Base-by-base conservation (phyloP, 1,140 invertebrate genomes). In the Zaprionus lachaisei region DNA sequence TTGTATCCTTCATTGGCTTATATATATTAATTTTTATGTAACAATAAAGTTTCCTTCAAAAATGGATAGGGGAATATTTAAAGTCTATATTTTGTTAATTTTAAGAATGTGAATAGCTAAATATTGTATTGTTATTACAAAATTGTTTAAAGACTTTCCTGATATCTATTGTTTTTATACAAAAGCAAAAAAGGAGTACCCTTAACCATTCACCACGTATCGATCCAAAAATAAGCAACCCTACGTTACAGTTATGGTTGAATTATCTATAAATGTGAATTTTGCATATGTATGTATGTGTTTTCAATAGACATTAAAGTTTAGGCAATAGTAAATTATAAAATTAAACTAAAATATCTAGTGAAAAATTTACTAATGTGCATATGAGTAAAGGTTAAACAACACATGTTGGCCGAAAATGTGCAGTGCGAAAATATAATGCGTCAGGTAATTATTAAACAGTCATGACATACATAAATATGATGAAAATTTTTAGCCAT, bases 291-390 rank as follows among this genome's bases (percentile, higher is more conserved):
- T 54, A 22, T 51, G 64, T 55, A 57, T 65, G 73, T 72, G 60
- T 65, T 76, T 76, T 76, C 68, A 65, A 72, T 76, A 76, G 73
- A 49, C 73, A 72, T 71, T 65, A 26, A 60, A 61, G 71, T 72
- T 76, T 76, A 65, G 73, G 68, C 73, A 65, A 54, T 71, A 71
- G 54, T 55, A 76, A 72, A 55, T 65, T 63, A 49, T 44, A 34
- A 76, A 72, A 76, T 72, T 76, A 44, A 64, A 60, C 60, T 51
- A 51, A 63, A 64, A 72, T 26, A 72, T 17, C 24, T n/a, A 58
- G 68, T 65, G 61, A 63, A 76, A 74, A 76, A 64, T 62, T 76
- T 55, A 55, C 61, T 72, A 58, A 72, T 76, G 68, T 72, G 60
- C 61, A 65, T 72, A 71, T 72, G 71, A 74, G 26, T 56, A 47